phyloP scores from a whole-genome alignment of 2,797 vertebrate species.

The Lophotriccus pileatus region DNA sequence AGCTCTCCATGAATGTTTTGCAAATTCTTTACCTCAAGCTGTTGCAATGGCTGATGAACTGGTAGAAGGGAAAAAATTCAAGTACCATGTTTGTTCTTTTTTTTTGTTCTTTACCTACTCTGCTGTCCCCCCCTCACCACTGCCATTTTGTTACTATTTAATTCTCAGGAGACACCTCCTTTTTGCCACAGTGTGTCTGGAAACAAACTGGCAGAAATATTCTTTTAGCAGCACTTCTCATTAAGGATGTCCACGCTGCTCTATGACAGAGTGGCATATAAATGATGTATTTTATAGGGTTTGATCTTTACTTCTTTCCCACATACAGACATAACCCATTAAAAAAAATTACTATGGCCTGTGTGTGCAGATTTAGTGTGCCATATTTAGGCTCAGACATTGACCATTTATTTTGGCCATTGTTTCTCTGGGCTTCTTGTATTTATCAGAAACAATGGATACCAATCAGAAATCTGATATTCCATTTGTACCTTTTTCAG shows the following conservation, averaged over 20 bases:
- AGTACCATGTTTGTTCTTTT: conserved; percentile 74
- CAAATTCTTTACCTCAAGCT: conserved; percentile 83
- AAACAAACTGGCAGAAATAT: conserved; percentile 82
- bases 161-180: conserved; percentile 79
- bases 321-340: conserved; percentile 76
- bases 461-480: not conserved
- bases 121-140: no score
- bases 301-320: conserved; percentile 85
- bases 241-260: conserved; percentile 88
- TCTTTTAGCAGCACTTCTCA: conserved; percentile 85
- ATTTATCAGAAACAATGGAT: not conserved
- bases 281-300: conserved; percentile 91
- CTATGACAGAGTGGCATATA: conserved; percentile 87
- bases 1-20: conserved; percentile 76
- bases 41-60: conserved; percentile 73
- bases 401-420: not conserved
- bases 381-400: not conserved
- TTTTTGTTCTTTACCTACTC: not conserved
- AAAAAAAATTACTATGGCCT: conserved; percentile 46
- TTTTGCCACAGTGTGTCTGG: conserved; percentile 78
- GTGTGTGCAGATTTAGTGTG: conserved; percentile 23
- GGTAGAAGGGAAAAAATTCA: conserved; percentile 44
- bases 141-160: conserved; percentile 22
- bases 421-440: not conserved
- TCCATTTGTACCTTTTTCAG: not conserved